A percentile compares a stretch with the other conserved stretches of the same genome.
These are phyloP conservation scores for Marmota monax DNA, from an alignment of 2,113 vertebrate species.

Conservation along the genomic window DNA sequence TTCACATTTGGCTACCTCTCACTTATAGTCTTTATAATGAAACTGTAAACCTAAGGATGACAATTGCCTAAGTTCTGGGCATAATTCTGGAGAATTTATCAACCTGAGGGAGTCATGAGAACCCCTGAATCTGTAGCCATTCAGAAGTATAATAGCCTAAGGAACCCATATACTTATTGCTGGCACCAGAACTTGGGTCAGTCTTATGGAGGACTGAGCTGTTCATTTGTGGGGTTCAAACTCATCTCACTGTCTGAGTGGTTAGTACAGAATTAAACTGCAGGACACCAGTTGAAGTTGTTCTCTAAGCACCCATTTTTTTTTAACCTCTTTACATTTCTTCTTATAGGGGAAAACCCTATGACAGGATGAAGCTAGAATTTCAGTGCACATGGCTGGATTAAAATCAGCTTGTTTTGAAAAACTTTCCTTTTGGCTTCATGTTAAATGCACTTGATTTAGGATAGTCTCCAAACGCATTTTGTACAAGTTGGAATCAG, in stretches of 20 bases:
- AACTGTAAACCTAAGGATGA: neutral
- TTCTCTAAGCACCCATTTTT: neutral
- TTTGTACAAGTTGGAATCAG: neutral
- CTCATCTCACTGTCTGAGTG: accelerated
- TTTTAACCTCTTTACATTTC: neutral
- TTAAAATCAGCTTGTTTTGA: constrained; percentile 28
- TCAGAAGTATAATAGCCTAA: neutral
- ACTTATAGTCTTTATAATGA: neutral
- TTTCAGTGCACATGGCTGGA: neutral
- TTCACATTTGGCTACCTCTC: neutral
- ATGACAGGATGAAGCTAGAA: neutral
- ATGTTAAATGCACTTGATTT: constrained; percentile 50
- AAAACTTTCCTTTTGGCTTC: constrained; percentile 24
- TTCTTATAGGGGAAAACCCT: neutral
- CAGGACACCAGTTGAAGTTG: neutral
- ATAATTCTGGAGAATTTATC: neutral
- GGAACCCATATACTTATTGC: neutral
- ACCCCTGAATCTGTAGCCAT: neutral
- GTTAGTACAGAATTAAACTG: neutral
- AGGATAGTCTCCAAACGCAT: neutral
- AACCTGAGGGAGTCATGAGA: neutral
- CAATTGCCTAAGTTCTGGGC: neutral
- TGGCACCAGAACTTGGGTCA: neutral
- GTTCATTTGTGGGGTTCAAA: neutral
- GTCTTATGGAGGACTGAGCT: neutral